These are phyloP conservation scores for Cottus gobio DNA, from an alignment of 2,113 vertebrate species.

Conservation along the genomic window DNA sequence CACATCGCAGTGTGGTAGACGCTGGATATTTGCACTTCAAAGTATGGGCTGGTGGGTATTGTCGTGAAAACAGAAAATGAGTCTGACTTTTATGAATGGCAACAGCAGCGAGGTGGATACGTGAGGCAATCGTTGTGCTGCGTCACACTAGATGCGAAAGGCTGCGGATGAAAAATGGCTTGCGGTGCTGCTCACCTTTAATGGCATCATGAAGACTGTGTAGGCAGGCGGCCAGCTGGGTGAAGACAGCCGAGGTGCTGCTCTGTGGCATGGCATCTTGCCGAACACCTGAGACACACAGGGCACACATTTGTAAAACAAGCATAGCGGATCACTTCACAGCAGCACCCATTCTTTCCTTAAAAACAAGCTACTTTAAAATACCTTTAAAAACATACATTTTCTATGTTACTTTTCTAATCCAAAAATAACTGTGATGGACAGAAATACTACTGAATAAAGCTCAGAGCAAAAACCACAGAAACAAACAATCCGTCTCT, in stretches of 20 bases:
- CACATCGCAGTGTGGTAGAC: background rate
- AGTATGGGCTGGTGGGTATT: background rate
- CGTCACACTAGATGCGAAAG: background rate
- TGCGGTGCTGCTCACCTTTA: constrained; percentile 86
- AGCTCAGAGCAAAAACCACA: background rate
- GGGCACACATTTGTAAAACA: constrained; percentile 6
- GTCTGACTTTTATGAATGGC: constrained; percentile 16
- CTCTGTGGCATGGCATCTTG: constrained; percentile 89
- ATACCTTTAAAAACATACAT: background rate
- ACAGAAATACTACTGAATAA: background rate
- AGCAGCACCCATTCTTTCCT: background rate
- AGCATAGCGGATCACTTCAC: background rate
- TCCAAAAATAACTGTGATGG: background rate
- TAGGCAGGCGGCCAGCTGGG: constrained; percentile 89
- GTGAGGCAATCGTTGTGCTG: background rate
- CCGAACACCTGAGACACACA: constrained; percentile 75
- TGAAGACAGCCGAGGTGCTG: constrained; percentile 91
- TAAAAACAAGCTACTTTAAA: background rate
- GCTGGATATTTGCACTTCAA: constrained; percentile 18
- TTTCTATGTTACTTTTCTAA: background rate
- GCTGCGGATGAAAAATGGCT: background rate
- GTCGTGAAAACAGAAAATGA: constrained; percentile 3
- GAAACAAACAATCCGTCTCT: background rate
- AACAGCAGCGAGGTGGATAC: background rate
- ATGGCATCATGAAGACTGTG: constrained; percentile 90